Base-by-base conservation (phyloP, 2,113 vertebrate species). In the Rhabdornis inornatus region DNA sequence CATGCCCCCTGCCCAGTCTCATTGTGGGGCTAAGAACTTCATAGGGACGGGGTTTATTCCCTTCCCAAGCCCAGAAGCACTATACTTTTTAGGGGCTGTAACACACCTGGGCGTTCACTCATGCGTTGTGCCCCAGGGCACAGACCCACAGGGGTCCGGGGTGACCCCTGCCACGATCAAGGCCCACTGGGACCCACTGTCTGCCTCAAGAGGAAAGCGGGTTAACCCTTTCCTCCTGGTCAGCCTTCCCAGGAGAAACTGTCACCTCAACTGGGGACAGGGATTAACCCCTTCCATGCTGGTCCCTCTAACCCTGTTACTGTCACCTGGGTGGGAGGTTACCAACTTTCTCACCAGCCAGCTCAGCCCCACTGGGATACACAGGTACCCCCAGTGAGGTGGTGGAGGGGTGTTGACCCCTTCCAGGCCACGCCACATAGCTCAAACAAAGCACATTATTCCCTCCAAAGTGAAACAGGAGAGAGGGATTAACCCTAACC, bases 341-440 rank as follows among this genome's bases (percentile, higher is more conserved):
- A 68, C 21, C 25, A 61, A 35, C 7, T 61, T 49, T 24, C 47
- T 53, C 52, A 70, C 3, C 42, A 47, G 15, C 11, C 47, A 49
- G 27, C 57, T 45, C 35, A 88, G 65, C 23, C 28, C 23, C 65
- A 56, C 65, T 39, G 60, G 74, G 35, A 64, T 6, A 69, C 10
- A 65, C 12, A 37, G 44, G 35, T 31, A 31, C 3, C 3, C 16
- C 3, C 16, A 20, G 3, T 1, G 1, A 0, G 0, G 3, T 15
- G 31, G 19, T 55, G 23, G 49, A 19, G 7, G 16, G 18, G 24
- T 33, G 19, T 44, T 80, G 88, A 87, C 53, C 63, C 30, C 25
- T 76, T 76, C 53, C 33, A 23, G 12, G 33, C 17, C 74, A 75
- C 70, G 60, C 11, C 15, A 68, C 63, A n/a, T 16, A 45, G 55